These are phyloP conservation scores for Argyra leucocephala DNA, from an alignment of 2,888 invertebrate genomes.

Conservation along the genomic window DNA sequence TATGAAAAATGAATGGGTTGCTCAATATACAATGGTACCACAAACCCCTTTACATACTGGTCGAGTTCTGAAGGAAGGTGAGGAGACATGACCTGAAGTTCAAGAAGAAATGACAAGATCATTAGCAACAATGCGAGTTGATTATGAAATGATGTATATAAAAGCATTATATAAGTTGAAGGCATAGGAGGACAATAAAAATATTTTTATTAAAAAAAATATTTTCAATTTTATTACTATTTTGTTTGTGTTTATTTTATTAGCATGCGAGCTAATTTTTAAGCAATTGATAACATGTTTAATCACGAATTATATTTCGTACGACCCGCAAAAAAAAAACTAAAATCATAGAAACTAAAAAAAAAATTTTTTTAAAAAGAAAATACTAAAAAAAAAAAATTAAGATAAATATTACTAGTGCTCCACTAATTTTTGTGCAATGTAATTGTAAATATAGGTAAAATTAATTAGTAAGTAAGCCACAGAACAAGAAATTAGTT, in stretches of 20 bases:
- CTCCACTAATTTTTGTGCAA: background rate
- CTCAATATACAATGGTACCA: slow-evolving; percentile 75
- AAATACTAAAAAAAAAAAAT: background rate
- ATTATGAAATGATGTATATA: slow-evolving; percentile 88
- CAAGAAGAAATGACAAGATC: slow-evolving; percentile 99
- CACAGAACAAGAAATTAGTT: background rate
- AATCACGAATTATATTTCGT: background rate
- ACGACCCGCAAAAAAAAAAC: too few species aligned
- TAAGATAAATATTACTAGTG: background rate
- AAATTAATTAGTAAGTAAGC: background rate
- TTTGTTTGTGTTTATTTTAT: background rate
- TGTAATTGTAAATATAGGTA: background rate
- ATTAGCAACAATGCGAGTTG: slow-evolving; percentile 94
- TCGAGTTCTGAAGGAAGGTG: slow-evolving; percentile 78
- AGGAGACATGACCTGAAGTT: slow-evolving; percentile 91
- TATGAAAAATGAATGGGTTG: slow-evolving; percentile 77
- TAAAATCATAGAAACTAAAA: background rate
- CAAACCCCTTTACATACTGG: slow-evolving; percentile 91
- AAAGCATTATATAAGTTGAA: slow-evolving; percentile 72
- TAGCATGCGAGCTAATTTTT: background rate
- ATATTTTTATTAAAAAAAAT: background rate
- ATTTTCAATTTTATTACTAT: background rate
- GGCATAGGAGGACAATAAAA: slow-evolving; percentile 24
- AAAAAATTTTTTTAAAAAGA: background rate
- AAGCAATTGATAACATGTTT: background rate